Base-by-base conservation (phyloP, 2,113 vertebrate genomes). In the Hydropotes inermis region DNA sequence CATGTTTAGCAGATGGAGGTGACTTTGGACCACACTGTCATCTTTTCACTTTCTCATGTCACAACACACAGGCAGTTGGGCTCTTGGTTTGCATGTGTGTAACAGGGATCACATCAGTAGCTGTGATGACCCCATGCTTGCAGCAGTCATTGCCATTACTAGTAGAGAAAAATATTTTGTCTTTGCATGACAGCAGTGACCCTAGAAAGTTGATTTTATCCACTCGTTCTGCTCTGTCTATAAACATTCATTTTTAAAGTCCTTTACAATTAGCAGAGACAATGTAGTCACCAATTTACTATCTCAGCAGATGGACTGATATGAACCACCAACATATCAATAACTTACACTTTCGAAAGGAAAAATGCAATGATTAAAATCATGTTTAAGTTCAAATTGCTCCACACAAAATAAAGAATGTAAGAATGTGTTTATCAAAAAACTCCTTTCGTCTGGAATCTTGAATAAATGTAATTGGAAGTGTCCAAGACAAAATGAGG, bases 371-470 rank as follows among this genome's bases (percentile, higher is more conserved):
- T 30, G 27, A 74, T 78, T 76, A 85, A 96, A 91, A 54, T 82
- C 27, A 5, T 12, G 25, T 91, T 78, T 83, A 89, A 64, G 19
- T 47, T 45, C 21, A 90, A 70, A 85, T 8, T 57, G 25, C n/a
- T 52, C 36, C 33, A 90, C 36, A 89, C 85, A 23, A n/a, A 74
- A 87, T 85, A 33, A 83, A 30, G 36, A n/a, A 79, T 82, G 81
- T 78, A 90, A 87, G 90, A 76, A 81, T 33, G 14, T 74, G 33
- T 85, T 94, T 81, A 64, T 85, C 52, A 55, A 33, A 64, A 95
- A 93, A 47, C 50, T 21, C 54, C 76, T 33, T 61, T 87, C 87
- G 43, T 30, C 50, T 9, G 54, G 50, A 89, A 82, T 5, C 14
- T n/a, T 95, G 16, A n/a, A 45, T 54, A 61, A 83, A 39, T 92